phyloP scores from a whole-genome alignment of 1,140 invertebrate genomes.

The Drosophila watanabei region DNA sequence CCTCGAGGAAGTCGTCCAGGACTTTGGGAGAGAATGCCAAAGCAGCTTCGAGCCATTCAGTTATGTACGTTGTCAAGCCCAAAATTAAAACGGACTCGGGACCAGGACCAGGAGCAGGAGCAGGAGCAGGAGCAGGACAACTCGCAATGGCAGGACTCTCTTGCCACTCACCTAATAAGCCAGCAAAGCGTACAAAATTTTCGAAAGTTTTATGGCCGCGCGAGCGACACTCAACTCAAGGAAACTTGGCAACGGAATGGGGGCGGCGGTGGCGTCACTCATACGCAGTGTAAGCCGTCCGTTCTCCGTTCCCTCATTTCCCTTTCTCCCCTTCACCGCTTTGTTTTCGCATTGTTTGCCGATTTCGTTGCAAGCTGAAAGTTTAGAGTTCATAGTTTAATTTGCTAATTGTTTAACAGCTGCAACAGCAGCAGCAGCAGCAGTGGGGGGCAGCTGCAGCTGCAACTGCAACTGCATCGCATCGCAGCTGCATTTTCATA shows the following conservation, averaged over 20 bases:
- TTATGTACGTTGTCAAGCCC: conserved; percentile 51
- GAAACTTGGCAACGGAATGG: conserved; percentile 24
- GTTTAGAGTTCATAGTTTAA: conserved; percentile 64
- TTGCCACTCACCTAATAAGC: conserved; percentile 64
- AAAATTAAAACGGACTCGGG: conserved; percentile 1
- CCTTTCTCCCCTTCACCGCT: background rate
- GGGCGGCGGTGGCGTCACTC: conserved; percentile 37
- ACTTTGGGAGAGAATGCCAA: background rate
- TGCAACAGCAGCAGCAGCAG: conserved; percentile 40
- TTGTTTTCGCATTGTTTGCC: conserved; percentile 41
- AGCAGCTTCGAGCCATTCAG: conserved; percentile 33
- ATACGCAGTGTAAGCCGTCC: conserved; percentile 31
- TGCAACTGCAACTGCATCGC: conserved; percentile 19
- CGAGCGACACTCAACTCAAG: conserved; percentile 51
- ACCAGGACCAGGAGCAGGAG: background rate
- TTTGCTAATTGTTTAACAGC: conserved; percentile 75
- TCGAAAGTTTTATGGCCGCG: conserved; percentile 64
- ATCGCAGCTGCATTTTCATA: conserved; percentile 65
- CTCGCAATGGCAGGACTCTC: conserved; percentile 29
- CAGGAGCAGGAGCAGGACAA: background rate
- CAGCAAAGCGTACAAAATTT: conserved; percentile 59
- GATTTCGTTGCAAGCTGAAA: conserved; percentile 21
- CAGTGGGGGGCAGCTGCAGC: conserved; percentile 10
- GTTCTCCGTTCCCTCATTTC: background rate
- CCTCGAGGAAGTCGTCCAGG: background rate